These are phyloP conservation scores for Nomia melanderi DNA, from an alignment of 1,140 invertebrate genomes.

Conservation along the genomic window DNA sequence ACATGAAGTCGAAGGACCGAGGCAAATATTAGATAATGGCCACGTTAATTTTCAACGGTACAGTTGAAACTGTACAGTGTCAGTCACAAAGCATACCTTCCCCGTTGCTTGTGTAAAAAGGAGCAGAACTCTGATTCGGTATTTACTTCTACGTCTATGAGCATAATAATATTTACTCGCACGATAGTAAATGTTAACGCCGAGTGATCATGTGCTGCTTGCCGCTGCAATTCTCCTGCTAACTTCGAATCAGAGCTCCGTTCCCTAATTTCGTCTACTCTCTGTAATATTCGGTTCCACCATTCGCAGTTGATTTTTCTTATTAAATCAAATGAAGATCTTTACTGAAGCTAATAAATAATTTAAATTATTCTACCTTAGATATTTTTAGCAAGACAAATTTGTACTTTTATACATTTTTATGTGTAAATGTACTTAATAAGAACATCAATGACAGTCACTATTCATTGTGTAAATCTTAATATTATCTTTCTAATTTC, in stretches of 20 bases:
- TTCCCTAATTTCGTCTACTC: not conserved
- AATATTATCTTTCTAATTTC: no score
- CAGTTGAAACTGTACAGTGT: no score
- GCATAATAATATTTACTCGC: conserved; percentile 36
- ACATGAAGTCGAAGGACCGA: conserved; percentile 42
- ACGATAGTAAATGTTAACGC: conserved; percentile 3
- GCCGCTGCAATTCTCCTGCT: not conserved
- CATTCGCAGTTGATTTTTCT: no score
- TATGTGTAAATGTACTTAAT: no score
- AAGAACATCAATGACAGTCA: no score
- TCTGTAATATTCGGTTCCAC: not conserved
- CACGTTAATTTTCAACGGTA: conserved; percentile 46
- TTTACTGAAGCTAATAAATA: no score
- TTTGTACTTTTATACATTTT: no score
- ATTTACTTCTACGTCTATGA: conserved; percentile 28
- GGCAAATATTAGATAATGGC: conserved; percentile 41
- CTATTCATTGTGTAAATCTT: no score
- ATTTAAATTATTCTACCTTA: no score
- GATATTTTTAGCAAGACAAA: no score
- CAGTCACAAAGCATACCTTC: conserved; percentile 21
- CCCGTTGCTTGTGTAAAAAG: conserved; percentile 23
- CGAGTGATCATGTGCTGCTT: not conserved
- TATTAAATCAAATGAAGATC: no score
- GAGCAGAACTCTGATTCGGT: not conserved
- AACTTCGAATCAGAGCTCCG: not conserved